Conservation (phyloP, 2,797 vertebrate genomes). For the Hipposideros larvatus region DNA sequence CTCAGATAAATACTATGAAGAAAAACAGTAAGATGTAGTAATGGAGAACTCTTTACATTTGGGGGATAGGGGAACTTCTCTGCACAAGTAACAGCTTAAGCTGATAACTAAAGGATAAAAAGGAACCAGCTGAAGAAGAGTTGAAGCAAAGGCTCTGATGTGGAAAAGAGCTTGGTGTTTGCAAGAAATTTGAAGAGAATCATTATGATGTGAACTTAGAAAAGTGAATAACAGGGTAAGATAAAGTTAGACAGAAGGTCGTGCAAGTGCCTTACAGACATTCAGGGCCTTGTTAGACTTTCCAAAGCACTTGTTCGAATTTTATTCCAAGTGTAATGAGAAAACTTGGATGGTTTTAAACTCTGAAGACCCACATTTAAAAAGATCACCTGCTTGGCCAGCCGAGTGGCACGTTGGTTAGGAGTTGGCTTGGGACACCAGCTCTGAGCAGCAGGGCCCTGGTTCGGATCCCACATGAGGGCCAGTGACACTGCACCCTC, state of each 20-base stretch:
- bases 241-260: neutral
- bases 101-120: neutral
- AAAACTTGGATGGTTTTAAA: conserved; percentile 31
- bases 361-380: neutral
- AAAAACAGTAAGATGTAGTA: neutral
- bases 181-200: neutral
- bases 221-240: neutral
- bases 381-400: too few relatives aligned
- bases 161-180: neutral
- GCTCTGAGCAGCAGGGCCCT: too few relatives aligned
- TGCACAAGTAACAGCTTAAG: neutral
- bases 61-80: neutral
- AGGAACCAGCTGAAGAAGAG: neutral
- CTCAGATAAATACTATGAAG: neutral
- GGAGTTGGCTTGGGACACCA: too few relatives aligned
- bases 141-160: neutral
- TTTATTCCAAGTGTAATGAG: conserved; percentile 35
- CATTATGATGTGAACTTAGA: neutral
- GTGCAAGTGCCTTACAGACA: neutral
- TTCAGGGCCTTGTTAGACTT: neutral
- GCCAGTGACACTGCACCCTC: too few relatives aligned
- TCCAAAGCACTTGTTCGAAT: neutral
- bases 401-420: too few relatives aligned
- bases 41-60: neutral
- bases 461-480: too few relatives aligned